Conservation (phyloP, 2,888 invertebrate genomes). For the Andrena bicolor region DNA sequence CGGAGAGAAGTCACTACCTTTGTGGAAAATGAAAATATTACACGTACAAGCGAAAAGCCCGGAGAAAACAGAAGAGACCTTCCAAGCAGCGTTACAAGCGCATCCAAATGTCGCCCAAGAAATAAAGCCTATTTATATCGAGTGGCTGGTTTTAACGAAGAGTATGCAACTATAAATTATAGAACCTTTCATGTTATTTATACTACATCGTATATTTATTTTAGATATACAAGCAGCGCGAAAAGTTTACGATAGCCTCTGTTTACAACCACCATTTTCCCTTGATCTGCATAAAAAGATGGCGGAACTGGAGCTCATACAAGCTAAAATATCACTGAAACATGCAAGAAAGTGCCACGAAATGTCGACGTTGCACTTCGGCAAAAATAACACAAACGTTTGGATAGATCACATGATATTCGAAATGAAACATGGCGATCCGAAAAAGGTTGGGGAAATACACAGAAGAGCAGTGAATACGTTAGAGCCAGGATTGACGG, state of each 20-base stretch:
- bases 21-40: conserved; percentile 85
- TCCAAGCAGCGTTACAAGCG: conserved; percentile 85
- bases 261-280: conserved; percentile 87
- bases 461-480: conserved; percentile 88
- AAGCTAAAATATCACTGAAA: conserved; percentile 80
- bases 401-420: conserved; percentile 92
- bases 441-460: conserved; percentile 86
- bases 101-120: conserved; percentile 86
- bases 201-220: conserved; percentile 6
- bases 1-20: conserved; percentile 83
- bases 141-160: conserved; percentile 86
- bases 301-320: conserved; percentile 85
- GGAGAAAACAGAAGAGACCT: conserved; percentile 83
- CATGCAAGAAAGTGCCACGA: conserved; percentile 86
- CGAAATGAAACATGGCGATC: conserved; percentile 88
- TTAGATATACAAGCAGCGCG: conserved; percentile 87
- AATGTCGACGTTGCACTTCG: conserved; percentile 89
- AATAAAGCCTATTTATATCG: conserved; percentile 88
- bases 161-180: conserved; percentile 69
- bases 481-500: conserved; percentile 86
- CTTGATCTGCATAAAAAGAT: conserved; percentile 88
- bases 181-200: neutral
- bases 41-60: conserved; percentile 80
- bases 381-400: conserved; percentile 88
- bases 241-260: conserved; percentile 87